A percentile compares a stretch with the other conserved stretches of the same genome.
These are phyloP conservation scores for Diarsia rubi DNA, from an alignment of 2,888 invertebrate genomes.

Conservation along the genomic window DNA sequence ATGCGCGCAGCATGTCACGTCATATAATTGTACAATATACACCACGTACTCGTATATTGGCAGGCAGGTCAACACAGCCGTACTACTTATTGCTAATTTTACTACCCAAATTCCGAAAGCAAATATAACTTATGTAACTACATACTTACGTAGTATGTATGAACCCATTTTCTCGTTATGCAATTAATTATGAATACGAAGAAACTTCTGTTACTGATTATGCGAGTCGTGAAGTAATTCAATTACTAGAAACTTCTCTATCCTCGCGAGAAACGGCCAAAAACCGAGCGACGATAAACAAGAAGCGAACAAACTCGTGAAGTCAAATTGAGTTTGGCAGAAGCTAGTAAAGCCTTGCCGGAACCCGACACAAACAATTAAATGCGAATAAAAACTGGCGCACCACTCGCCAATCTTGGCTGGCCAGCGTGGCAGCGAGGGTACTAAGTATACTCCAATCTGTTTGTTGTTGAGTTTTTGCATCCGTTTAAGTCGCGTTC, in stretches of 20 bases:
- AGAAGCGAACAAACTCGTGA: constrained; percentile 45
- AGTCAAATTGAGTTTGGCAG: constrained; percentile 56
- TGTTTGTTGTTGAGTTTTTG: constrained; percentile 22
- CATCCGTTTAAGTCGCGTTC: constrained; percentile 1
- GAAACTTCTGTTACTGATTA: constrained; percentile 31
- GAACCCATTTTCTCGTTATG: constrained; percentile 6
- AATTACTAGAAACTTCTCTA: constrained; percentile 39
- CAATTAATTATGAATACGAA: constrained; percentile 16
- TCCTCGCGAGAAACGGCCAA: constrained; percentile 26
- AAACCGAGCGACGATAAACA: constrained; percentile 37
- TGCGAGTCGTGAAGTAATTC: constrained; percentile 34
- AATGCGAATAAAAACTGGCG: constrained; percentile 14
- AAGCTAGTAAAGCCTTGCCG: constrained; percentile 31
- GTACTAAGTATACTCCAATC: constrained; percentile 15
- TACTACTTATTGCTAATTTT: background rate
- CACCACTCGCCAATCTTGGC: constrained; percentile 19
- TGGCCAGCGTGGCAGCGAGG: background rate
- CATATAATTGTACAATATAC: background rate
- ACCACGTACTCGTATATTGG: background rate
- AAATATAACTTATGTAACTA: constrained; percentile 8
- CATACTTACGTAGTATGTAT: background rate
- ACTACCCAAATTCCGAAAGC: background rate
- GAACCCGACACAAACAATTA: constrained; percentile 33
- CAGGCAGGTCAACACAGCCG: constrained; percentile 8
- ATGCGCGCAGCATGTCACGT: background rate